Conservation (phyloP, 2,797 vertebrate genomes). For the Pipistrellus pygmaeus region DNA sequence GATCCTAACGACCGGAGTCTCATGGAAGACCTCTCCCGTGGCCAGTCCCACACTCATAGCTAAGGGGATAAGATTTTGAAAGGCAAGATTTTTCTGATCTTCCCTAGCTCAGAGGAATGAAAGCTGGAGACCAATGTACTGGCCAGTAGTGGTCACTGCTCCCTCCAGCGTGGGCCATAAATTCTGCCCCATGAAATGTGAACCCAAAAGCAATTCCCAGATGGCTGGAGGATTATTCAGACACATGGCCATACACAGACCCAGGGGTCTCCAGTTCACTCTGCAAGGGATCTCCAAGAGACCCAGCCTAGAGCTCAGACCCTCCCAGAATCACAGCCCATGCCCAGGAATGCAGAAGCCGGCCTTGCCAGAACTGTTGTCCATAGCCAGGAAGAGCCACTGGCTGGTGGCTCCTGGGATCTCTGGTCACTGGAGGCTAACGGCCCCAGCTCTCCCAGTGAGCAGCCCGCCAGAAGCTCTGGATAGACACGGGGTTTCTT, state of each 20-base stretch:
- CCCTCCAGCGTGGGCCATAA: neutral
- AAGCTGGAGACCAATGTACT: neutral
- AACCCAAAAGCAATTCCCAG: neutral
- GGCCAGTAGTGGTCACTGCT: neutral
- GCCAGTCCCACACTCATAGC: neutral
- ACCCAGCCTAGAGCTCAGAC: neutral
- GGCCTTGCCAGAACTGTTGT: neutral
- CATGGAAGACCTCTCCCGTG: neutral
- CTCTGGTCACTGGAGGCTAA: neutral
- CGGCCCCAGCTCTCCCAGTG: neutral
- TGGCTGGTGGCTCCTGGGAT: neutral
- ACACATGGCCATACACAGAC: neutral
- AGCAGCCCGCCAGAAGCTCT: neutral
- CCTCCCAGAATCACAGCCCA: neutral
- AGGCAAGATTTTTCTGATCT: conserved; percentile 15
- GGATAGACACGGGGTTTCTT: neutral
- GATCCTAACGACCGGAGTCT: neutral
- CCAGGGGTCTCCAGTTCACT: neutral
- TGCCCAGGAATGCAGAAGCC: neutral
- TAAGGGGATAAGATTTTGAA: neutral
- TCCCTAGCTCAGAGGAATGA: neutral
- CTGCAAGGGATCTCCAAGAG: neutral
- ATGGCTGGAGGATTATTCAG: neutral
- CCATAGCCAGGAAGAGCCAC: neutral
- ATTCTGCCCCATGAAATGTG: neutral